Evolutionary conservation across 2,113 vertebrate species (phyloP).

Genomic region (Guaruba guarouba): DNA sequence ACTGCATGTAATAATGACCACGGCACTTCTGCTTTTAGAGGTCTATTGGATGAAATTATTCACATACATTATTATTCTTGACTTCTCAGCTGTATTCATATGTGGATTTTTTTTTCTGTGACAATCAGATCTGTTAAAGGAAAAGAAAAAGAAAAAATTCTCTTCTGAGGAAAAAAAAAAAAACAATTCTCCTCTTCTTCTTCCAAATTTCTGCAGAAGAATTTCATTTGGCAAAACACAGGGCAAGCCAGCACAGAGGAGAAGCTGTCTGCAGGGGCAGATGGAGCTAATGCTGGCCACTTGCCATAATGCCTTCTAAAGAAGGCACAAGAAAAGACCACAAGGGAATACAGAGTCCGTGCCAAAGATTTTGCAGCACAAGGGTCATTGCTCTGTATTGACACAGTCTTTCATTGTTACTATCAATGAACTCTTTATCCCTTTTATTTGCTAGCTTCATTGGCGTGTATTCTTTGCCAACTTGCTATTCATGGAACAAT

Average conservation of each 20-base stretch:
- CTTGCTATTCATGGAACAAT: conserved; percentile 14
- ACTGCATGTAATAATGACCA: neutral
- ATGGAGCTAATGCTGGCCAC: conserved; percentile 9
- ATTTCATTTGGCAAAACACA: neutral
- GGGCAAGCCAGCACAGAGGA: neutral
- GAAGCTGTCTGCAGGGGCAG: neutral
- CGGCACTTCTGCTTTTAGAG: neutral
- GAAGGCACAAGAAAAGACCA: conserved; percentile 27
- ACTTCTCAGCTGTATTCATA: neutral
- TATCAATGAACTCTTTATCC: conserved; percentile 64
- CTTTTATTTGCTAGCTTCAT: conserved; percentile 14
- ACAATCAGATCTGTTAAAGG: neutral
- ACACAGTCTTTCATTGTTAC: conserved; percentile 30
- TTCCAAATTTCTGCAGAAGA: neutral
- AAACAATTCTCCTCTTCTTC: neutral
- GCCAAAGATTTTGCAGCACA: conserved; percentile 39
- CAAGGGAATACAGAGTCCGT: neutral
- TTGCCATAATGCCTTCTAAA: conserved; percentile 30
- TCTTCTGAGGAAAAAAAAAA: neutral
- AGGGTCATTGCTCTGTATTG: conserved; percentile 22
- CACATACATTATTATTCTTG: neutral
- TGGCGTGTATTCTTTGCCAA: conserved; percentile 1
- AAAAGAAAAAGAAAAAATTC: too few relatives aligned
- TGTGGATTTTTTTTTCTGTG: neutral
- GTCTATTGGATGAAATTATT: neutral